Base-by-base conservation (phyloP, 2,888 invertebrate genomes). In the Tetanocera ferruginea region DNA sequence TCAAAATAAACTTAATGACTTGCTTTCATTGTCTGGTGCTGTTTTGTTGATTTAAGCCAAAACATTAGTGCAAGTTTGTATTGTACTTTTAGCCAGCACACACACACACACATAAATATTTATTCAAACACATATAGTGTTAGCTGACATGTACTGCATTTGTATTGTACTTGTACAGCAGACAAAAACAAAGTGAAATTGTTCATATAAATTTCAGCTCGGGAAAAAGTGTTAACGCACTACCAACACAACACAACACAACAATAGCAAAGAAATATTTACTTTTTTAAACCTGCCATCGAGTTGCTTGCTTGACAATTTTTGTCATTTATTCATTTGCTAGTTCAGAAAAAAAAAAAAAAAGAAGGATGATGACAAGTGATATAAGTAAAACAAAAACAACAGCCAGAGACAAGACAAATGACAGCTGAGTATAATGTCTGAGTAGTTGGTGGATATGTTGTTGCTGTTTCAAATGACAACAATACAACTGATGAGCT, bases 301-400 rank as follows among this genome's bases (percentile, higher is more conserved):
- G 28, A 64, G 49, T 62, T 23, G 49, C 64, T 31, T 31, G 51
- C 74, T 74, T 51, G 74, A 74, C 74, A 74, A 64, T 52, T 62
- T 62, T 31, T 74, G 64, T 64, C 74, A 74, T 62, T 64, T 64
- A 64, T 74, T 74, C 74, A 74, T 37, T 74, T 49, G 74, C 28
- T 64, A 25, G 74, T 28, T 49, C n/a, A n/a, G 73, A 49, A 49
- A 60, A 25, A 5, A 17, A 34, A 34, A 31, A 19, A 25, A n/a
- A 5, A 62, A 25, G n/a, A 17, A 31, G 49, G n/a, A 55, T 34
- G 55, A 34, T 57, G 71, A 57, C 71, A 71, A 6, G 37, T 37
- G 66, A 3, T 19, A 19, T 14, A 19, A 52, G 31, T 19, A n/a
- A 9, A n/a, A 23, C 52, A 71, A 34, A 55, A 55, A 52, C 23